These are phyloP conservation scores for Etheostoma nigrum DNA, from an alignment of 2,797 vertebrate species.

Conservation along the genomic window DNA sequence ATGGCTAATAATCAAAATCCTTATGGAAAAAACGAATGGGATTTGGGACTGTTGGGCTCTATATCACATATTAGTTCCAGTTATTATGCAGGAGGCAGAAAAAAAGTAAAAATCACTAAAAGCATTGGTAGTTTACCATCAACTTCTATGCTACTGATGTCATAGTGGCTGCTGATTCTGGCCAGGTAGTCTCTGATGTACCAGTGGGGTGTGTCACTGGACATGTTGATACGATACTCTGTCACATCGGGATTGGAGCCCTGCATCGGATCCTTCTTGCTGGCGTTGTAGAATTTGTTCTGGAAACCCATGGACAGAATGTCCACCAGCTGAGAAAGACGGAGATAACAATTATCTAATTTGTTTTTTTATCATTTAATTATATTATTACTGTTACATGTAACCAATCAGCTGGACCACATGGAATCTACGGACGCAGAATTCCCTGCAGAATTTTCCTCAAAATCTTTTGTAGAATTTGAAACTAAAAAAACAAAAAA, in stretches of 20 bases:
- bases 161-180: slow-evolving; percentile 76
- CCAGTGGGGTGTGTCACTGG: slow-evolving; percentile 90
- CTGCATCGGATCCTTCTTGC: slow-evolving; percentile 29
- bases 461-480: no score
- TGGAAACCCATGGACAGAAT: slow-evolving; percentile 84
- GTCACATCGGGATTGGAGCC: slow-evolving; percentile 19
- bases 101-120: not conserved
- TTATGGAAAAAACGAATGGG: no score
- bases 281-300: slow-evolving; percentile 87
- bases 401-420: not conserved
- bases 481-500: no score
- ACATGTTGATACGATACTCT: slow-evolving; percentile 86
- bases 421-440: no score
- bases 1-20: no score
- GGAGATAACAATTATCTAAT: not conserved
- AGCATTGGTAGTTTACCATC: slow-evolving; percentile 74
- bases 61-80: not conserved
- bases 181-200: slow-evolving; percentile 87
- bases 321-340: slow-evolving; percentile 71
- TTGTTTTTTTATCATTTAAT: not conserved
- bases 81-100: not conserved
- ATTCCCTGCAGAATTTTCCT: no score
- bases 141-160: slow-evolving; percentile 73
- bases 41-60: no score
- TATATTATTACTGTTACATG: not conserved